phyloP scores from a whole-genome alignment of 2,113 vertebrate species.

The Aldabrachelys gigantea region DNA sequence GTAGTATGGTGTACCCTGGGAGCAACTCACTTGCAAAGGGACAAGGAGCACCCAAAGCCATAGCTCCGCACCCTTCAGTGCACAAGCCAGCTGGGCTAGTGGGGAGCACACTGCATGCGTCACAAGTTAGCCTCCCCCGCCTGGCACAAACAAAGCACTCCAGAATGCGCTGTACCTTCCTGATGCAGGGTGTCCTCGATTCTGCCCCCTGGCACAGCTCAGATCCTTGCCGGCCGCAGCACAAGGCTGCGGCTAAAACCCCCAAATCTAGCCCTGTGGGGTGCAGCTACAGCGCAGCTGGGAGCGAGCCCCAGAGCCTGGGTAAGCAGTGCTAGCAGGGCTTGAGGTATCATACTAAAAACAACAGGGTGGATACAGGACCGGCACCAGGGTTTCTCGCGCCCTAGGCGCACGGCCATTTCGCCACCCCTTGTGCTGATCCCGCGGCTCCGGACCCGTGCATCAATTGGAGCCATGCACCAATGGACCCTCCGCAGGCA shows the following conservation, averaged over 20 bases:
- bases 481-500: no score
- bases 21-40: neutral
- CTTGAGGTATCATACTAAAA: neutral
- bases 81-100: neutral
- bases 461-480: no score
- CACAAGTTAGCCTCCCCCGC: neutral
- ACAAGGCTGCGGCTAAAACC: neutral
- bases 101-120: neutral
- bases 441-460: no score
- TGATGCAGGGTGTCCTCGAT: neutral
- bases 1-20: rapidly evolving
- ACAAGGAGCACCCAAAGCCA: neutral
- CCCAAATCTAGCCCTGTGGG: neutral
- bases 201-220: rapidly evolving
- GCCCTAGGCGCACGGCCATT: no score
- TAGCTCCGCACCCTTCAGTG: neutral
- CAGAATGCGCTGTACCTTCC: rapidly evolving
- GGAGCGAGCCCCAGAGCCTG: neutral
- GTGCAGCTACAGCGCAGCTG: neutral
- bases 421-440: no score
- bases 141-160: neutral
- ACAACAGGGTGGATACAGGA: neutral
- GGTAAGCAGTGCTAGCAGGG: neutral
- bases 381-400: no score
- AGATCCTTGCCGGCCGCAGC: neutral